These are phyloP conservation scores for Lanius ludovicianus DNA, from an alignment of 2,113 vertebrate species.

Conservation along the genomic window DNA sequence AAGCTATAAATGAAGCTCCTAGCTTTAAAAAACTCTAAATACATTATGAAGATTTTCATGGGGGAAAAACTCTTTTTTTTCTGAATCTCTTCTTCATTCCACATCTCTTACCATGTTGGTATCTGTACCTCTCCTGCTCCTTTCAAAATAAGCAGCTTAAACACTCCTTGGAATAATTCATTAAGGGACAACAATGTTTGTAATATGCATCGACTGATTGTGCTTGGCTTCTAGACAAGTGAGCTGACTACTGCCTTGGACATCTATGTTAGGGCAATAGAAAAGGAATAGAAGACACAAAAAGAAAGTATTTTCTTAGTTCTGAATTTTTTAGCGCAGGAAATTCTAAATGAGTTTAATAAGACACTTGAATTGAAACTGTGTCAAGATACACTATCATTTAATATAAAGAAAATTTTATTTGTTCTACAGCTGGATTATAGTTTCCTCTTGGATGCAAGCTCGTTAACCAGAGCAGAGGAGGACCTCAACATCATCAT, in stretches of 20 bases:
- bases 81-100: neutral
- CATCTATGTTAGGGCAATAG: neutral
- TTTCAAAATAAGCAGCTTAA: neutral
- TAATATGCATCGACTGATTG: neutral
- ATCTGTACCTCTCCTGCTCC: neutral
- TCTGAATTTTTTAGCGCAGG: neutral
- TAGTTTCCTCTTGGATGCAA: conserved; percentile 89
- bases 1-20: neutral
- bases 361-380: neutral
- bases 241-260: neutral
- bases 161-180: neutral
- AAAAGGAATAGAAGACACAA: neutral
- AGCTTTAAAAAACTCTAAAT: neutral
- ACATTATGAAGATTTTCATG: neutral
- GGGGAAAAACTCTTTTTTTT: neutral
- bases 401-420: neutral
- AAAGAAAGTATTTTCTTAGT: neutral
- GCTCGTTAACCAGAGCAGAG: conserved; percentile 82
- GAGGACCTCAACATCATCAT: conserved; percentile 80
- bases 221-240: neutral
- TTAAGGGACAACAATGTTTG: neutral
- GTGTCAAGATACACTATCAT: neutral
- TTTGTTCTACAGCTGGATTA: conserved; percentile 80
- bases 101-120: neutral
- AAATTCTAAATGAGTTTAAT: neutral